phyloP scores from a whole-genome alignment of 2,113 vertebrate species.

The Chloebia gouldiae region DNA sequence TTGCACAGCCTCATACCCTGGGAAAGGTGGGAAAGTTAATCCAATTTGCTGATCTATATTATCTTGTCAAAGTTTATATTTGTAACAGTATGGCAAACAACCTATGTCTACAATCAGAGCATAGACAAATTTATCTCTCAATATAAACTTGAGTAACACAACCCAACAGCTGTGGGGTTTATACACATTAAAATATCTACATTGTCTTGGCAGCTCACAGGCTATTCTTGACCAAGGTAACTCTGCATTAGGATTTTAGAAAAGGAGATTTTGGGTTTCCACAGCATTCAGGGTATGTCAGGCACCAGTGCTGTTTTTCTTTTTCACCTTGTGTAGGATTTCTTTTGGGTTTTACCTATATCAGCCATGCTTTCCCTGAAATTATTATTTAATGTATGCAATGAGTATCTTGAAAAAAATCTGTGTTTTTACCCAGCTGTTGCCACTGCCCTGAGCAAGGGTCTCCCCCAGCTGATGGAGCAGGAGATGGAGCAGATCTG shows the following conservation, averaged over 20 bases:
- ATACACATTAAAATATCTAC: background rate
- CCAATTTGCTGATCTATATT: background rate
- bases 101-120: background rate
- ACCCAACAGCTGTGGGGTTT: background rate
- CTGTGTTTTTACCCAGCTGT: background rate
- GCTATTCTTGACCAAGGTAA: background rate
- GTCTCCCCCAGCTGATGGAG: background rate
- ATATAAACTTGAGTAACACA: background rate
- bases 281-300: background rate
- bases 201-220: background rate
- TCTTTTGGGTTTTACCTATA: background rate
- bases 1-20: background rate
- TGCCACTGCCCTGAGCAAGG: background rate
- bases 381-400: background rate
- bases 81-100: background rate
- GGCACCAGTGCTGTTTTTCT: background rate
- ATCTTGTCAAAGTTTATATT: background rate
- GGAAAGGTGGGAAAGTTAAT: background rate
- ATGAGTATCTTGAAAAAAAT: background rate
- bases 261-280: background rate
- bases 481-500: background rate
- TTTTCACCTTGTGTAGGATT: background rate
- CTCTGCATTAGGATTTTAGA: background rate
- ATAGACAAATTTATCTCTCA: background rate
- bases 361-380: background rate